These are phyloP conservation scores for Clupea harengus DNA, from an alignment of 2,113 vertebrate genomes.

Conservation along the genomic window DNA sequence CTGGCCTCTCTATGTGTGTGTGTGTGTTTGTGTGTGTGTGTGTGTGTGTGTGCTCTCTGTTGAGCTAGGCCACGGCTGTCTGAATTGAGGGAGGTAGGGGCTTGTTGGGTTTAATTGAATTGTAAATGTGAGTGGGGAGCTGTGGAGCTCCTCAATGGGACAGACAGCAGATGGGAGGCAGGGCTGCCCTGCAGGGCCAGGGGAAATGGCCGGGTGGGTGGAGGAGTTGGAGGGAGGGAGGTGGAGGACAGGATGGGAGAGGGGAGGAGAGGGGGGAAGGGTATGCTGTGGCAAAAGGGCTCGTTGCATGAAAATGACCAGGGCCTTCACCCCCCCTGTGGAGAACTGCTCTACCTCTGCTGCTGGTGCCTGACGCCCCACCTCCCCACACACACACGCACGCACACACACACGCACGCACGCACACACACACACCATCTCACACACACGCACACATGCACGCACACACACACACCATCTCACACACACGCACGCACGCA, in stretches of 20 bases:
- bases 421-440: too few species aligned
- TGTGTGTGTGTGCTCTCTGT: conserved; percentile 63
- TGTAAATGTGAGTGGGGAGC: conserved; percentile 73
- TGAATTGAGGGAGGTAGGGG: conserved; percentile 61
- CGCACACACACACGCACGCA: neutral
- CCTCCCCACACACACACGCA: neutral
- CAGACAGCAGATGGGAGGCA: conserved; percentile 79
- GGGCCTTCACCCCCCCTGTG: conserved; percentile 57
- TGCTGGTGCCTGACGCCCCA: neutral
- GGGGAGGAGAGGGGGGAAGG: conserved; percentile 52
- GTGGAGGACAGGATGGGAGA: conserved; percentile 56
- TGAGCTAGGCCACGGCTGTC: conserved; percentile 60
- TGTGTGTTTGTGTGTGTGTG: conserved; percentile 60
- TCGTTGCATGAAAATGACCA: conserved; percentile 67
- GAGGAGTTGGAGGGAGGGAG: conserved; percentile 48
- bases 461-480: neutral
- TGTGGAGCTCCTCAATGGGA: conserved; percentile 58
- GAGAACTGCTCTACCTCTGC: conserved; percentile 40
- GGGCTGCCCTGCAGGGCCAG: conserved; percentile 68
- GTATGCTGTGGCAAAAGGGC: conserved; percentile 57
- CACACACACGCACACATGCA: neutral
- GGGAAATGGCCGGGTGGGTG: conserved; percentile 55
- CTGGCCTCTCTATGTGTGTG: conserved; percentile 47
- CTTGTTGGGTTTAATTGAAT: conserved; percentile 78
- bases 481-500: neutral